A percentile compares a stretch with the other conserved stretches of the same genome.
Conservation (phyloP, 2,888 invertebrate species). For the Drosophila pseudotakahashii region DNA sequence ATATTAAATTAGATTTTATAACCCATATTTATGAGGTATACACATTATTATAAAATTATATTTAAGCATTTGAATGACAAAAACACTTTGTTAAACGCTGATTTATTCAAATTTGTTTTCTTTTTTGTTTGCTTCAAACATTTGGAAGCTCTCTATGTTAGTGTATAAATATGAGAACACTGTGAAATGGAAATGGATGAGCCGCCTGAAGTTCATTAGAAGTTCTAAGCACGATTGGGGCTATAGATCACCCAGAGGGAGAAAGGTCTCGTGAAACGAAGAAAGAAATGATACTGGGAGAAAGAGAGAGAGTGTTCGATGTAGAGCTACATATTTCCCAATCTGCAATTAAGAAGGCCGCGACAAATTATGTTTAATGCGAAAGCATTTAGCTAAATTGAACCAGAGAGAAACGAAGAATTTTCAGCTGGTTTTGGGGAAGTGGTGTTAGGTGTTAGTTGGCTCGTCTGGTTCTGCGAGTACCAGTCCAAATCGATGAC, state of each 20-base stretch:
- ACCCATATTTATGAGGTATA: too few species aligned
- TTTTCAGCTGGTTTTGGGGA: slow-evolving; percentile 38
- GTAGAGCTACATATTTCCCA: slow-evolving; percentile 4
- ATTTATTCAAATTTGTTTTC: neutral
- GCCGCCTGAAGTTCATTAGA: slow-evolving; percentile 34
- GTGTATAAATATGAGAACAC: slow-evolving; percentile 26
- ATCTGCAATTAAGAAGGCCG: slow-evolving; percentile 43
- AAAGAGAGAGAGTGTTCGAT: slow-evolving; percentile 29
- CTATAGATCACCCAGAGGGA: slow-evolving; percentile 44
- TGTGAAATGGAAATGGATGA: slow-evolving; percentile 35
- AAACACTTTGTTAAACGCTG: neutral
- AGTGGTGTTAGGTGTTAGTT: slow-evolving; percentile 13
- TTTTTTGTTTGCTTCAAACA: too few species aligned
- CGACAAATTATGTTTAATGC: slow-evolving; percentile 71
- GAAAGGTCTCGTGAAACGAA: slow-evolving; percentile 32
- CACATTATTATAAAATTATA: too few species aligned
- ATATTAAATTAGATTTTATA: too few species aligned
- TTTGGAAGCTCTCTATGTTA: neutral
- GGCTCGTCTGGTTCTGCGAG: slow-evolving; percentile 51
- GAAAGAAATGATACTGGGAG: slow-evolving; percentile 8
- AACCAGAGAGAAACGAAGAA: slow-evolving; percentile 26
- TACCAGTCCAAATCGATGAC: slow-evolving; percentile 75
- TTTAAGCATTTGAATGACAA: neutral
- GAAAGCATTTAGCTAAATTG: slow-evolving; percentile 69
- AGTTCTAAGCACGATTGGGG: slow-evolving; percentile 39